These are phyloP conservation scores for Micromys minutus DNA, from an alignment of 2,113 vertebrate species.

Conservation along the genomic window DNA sequence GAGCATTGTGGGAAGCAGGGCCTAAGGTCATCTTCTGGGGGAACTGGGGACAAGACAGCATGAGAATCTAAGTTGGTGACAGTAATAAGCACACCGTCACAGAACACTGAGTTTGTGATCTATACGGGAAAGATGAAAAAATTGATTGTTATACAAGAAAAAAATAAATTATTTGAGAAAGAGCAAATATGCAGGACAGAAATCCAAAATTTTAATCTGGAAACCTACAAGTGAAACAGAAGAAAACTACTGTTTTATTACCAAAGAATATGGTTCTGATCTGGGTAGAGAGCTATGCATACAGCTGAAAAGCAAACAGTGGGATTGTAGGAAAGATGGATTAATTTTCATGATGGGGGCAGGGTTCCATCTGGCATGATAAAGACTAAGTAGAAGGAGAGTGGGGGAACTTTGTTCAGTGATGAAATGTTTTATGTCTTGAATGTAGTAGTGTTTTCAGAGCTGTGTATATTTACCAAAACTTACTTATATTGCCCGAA, in stretches of 20 bases:
- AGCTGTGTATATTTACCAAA: neutral
- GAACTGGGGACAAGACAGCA: neutral
- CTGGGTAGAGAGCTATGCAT: neutral
- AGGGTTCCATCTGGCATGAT: neutral
- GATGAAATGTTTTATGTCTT: neutral
- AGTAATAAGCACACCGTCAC: neutral
- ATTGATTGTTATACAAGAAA: neutral
- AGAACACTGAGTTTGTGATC: conserved; percentile 23
- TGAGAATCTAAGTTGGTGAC: neutral
- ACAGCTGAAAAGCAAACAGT: neutral
- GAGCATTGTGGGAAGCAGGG: neutral
- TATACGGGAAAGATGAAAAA: neutral
- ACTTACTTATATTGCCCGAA: neutral
- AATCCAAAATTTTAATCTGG: neutral
- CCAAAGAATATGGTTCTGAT: neutral
- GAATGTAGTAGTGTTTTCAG: neutral
- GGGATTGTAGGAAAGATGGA: neutral
- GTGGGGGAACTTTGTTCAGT: neutral
- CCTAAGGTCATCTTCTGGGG: neutral
- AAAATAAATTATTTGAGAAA: conserved; percentile 32
- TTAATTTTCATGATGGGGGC: neutral
- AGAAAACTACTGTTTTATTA: neutral
- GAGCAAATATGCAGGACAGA: conserved; percentile 3
- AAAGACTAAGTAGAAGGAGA: neutral
- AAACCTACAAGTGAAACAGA: neutral